These are phyloP conservation scores for Sinocyclocheilus anophthalmus DNA, from an alignment of 2,113 vertebrate genomes.

Conservation along the genomic window DNA sequence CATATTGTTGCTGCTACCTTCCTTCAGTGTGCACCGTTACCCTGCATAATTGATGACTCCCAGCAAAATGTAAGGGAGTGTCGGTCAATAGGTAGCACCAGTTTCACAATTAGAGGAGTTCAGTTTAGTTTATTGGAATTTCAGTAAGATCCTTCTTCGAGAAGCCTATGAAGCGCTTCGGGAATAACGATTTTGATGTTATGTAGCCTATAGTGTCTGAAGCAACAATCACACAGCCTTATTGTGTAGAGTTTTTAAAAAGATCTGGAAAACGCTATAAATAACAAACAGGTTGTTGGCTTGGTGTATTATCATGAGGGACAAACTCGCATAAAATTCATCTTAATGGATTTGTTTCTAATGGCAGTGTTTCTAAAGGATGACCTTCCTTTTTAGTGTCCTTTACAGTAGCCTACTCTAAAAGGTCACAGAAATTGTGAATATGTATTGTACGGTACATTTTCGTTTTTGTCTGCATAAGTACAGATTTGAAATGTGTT, in stretches of 20 bases:
- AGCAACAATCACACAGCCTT: background rate
- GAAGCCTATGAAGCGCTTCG: background rate
- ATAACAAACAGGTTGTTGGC: background rate
- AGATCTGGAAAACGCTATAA: background rate
- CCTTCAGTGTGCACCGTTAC: conserved; percentile 74
- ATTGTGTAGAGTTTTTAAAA: background rate
- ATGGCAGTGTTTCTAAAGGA: no score
- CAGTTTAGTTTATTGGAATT: background rate
- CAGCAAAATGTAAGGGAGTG: conserved; percentile 77
- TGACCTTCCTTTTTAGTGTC: background rate
- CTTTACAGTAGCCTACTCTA: background rate
- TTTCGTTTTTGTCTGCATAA: background rate
- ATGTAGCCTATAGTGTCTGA: background rate
- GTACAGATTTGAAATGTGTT: background rate
- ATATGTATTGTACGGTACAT: background rate
- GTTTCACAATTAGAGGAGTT: background rate
- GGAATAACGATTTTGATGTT: background rate
- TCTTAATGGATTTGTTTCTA: background rate
- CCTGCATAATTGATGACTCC: conserved; percentile 83
- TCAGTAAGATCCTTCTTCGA: background rate
- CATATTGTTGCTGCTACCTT: conserved; percentile 84
- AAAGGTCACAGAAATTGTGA: background rate
- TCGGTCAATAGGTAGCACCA: conserved; percentile 63
- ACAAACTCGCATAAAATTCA: background rate
- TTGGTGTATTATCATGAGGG: background rate